Percentiles rank a stretch among this genome's conserved stretches.
Evolutionary conservation across 2,888 invertebrate species (phyloP).

Genomic region (Leptopilina myrica): DNA sequence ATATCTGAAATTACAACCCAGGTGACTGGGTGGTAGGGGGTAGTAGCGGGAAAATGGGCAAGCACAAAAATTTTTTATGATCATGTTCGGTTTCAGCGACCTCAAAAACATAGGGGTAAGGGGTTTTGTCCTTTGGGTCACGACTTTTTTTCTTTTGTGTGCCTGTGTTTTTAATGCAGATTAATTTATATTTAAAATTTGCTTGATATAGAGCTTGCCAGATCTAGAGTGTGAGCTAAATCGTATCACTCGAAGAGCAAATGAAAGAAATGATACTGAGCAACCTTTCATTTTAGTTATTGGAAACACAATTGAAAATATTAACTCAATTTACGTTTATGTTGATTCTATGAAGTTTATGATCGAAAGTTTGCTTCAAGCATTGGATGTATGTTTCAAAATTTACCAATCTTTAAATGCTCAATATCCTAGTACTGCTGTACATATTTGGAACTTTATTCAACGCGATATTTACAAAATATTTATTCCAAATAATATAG

Average conservation of each 20-base stretch:
- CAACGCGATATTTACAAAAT: conserved; percentile 45
- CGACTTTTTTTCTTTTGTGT: too few species aligned
- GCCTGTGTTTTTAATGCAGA: too few species aligned
- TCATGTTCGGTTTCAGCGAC: too few species aligned
- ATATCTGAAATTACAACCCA: too few species aligned
- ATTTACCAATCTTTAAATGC: conserved; percentile 36
- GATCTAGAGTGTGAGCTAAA: background rate
- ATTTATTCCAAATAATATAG: conserved; percentile 30
- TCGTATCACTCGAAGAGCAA: background rate
- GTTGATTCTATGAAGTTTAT: conserved; percentile 40
- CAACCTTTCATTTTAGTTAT: conserved; percentile 45
- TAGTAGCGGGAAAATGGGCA: too few species aligned
- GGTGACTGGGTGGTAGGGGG: too few species aligned
- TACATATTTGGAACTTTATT: conserved; percentile 43
- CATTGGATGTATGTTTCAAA: conserved; percentile 45
- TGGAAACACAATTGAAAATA: conserved; percentile 32
- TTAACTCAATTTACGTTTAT: conserved; percentile 33
- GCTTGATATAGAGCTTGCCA: background rate
- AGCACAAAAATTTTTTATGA: too few species aligned
- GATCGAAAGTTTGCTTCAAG: conserved; percentile 40
- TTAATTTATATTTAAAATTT: background rate
- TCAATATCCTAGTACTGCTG: conserved; percentile 40
- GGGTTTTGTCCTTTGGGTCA: too few species aligned
- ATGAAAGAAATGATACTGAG: conserved; percentile 16
- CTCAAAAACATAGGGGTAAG: too few species aligned